Evolutionary conservation across 2,888 invertebrate species (phyloP).

Genomic region (Limenitis camilla): DNA sequence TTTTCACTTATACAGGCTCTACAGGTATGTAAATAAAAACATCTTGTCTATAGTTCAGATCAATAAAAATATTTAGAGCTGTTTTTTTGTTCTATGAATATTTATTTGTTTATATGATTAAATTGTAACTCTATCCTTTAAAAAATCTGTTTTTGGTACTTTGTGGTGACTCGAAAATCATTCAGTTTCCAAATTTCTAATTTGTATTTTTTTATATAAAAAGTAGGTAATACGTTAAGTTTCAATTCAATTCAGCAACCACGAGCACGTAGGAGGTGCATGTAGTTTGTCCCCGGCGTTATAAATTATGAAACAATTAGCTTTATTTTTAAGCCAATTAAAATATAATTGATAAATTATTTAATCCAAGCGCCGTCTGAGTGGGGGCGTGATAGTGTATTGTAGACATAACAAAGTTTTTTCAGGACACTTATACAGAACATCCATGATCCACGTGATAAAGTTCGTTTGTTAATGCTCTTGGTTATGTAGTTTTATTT

Average conservation of each 20-base stretch:
- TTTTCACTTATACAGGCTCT: slow-evolving; percentile 89
- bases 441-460: background rate
- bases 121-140: too few species aligned
- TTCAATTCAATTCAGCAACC: too few species aligned
- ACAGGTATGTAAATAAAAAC: slow-evolving; percentile 76
- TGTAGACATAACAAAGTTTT: background rate
- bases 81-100: too few species aligned
- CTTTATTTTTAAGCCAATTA: background rate
- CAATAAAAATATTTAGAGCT: too few species aligned
- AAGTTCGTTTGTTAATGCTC: background rate
- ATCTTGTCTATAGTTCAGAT: too few species aligned
- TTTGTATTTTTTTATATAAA: too few species aligned
- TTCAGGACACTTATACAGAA: background rate
- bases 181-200: too few species aligned
- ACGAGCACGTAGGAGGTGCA: background rate
- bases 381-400: background rate
- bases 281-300: background rate
- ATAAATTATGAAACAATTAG: background rate
- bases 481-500: too few species aligned
- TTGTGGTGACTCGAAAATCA: too few species aligned
- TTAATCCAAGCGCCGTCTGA: background rate
- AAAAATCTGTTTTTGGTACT: too few species aligned
- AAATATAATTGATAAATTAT: slow-evolving; percentile 2
- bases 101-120: too few species aligned
- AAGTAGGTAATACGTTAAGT: too few species aligned